Evolutionary conservation across 92 coral and sea anemone species (phyloP), one percentile per base, ranked within the genome.

Genomic region (Paragorgia papillata): DNA sequence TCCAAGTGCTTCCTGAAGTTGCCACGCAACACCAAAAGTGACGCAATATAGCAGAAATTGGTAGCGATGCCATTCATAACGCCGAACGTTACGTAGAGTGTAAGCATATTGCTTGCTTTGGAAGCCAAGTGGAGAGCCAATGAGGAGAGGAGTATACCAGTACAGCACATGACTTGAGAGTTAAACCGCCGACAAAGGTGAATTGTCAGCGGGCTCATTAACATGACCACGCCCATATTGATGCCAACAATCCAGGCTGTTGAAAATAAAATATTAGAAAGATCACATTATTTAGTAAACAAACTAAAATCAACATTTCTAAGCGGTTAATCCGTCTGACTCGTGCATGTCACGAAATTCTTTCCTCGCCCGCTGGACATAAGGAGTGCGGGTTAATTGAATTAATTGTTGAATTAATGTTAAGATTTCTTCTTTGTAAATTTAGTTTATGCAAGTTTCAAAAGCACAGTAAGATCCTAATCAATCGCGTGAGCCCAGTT

Each of bases 161-260:
- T 37, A 65, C 99, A 91, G 69, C 90, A 75, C 55, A 91, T 92
- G n/a, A 89, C 82, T 7, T 97, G 95, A 64, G 95, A 84, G 44
- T 95, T 91, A 76, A 86, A 76, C 73, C 86, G 89, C 76, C 66
- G 74, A 65, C 89, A 82, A 28, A 95, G 82, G 27, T 74, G 58
- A 1, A 89, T 89, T 29, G 92, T 53, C 22, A 95, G 57, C 14
- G 99, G 97, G 17, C 89, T 96, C 44, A 60, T 54, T 37, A 95
- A 57, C 71, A 54, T 89, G 0, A 93, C 84, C 3, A 87, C 48
- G 9, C 97, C 96, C 34, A 95, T 59, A 44, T 92, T 86, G 17
- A 89, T 64, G 1, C 97, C 84, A 40, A 92, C 94, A 54, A 95
- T 86, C 97, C 97, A 95, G 66, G 99, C 99, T 95, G 79, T 3